Evolutionary conservation across 2,797 vertebrate genomes (phyloP).

Genomic region (Echeneis naucrates): DNA sequence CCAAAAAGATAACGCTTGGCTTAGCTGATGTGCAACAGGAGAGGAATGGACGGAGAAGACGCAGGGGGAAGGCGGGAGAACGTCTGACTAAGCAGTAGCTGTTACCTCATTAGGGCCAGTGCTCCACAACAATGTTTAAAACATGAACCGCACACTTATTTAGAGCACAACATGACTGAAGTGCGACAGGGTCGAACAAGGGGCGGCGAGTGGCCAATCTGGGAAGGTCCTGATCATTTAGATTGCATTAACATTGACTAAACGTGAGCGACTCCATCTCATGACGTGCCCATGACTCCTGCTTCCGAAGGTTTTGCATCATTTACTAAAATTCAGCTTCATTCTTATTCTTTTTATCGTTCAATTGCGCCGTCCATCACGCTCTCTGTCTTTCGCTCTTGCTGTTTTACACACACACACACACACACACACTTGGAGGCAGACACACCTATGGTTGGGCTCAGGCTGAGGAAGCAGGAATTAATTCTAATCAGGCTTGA

Average conservation of each 20-base stretch:
- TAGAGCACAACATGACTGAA: constrained; percentile 76
- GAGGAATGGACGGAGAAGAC: constrained; percentile 51
- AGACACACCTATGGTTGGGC: constrained; percentile 65
- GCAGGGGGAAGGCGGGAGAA: constrained; percentile 43
- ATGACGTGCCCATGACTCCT: constrained; percentile 12
- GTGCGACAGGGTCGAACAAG: constrained; percentile 63
- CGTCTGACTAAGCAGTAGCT: constrained; percentile 78
- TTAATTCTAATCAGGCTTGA: constrained; percentile 84
- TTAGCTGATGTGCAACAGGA: constrained; percentile 70
- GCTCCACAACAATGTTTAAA: constrained; percentile 80
- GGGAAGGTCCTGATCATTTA: constrained; percentile 67
- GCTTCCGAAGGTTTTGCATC: constrained; percentile 8
- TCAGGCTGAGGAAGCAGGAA: constrained; percentile 85
- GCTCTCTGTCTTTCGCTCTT: neutral
- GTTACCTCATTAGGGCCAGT: constrained; percentile 80
- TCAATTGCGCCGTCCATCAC: constrained; percentile 8
- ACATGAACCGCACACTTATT: constrained; percentile 81
- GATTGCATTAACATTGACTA: constrained; percentile 69
- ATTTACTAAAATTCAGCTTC: constrained; percentile 26
- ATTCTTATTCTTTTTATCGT: constrained; percentile 19
- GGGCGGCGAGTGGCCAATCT: constrained; percentile 52
- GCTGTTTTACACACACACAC: neutral
- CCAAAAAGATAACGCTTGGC: constrained; percentile 57
- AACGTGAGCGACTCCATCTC: constrained; percentile 9
- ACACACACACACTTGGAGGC: constrained; percentile 49